These are phyloP conservation scores for Orientallactaga sibirica DNA, from an alignment of 2,797 vertebrate genomes.

Conservation along the genomic window DNA sequence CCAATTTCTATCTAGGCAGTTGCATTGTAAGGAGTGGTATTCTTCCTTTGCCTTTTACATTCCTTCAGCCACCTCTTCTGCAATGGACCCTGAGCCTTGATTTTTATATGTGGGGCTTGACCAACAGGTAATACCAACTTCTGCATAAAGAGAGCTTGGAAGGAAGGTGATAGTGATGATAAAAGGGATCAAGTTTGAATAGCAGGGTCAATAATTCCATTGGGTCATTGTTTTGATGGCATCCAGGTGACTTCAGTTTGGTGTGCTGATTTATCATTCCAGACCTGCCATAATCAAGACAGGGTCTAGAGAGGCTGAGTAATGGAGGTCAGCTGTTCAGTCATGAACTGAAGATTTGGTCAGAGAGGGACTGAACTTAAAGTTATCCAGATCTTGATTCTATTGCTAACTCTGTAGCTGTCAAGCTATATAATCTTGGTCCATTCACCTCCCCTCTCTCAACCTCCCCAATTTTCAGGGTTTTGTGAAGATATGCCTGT, in stretches of 20 bases:
- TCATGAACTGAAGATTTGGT: background rate
- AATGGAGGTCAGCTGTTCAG: background rate
- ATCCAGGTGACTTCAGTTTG: background rate
- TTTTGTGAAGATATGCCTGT: background rate
- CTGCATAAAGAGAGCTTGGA: background rate
- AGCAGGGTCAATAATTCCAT: background rate
- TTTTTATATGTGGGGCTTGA: background rate
- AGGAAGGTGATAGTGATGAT: background rate
- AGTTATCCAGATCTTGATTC: background rate
- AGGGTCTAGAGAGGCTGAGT: background rate
- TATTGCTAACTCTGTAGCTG: background rate
- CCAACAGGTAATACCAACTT: background rate
- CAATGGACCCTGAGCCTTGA: too few species aligned
- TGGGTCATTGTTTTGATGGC: background rate
- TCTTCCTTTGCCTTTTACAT: too few species aligned
- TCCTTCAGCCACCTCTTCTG: too few species aligned
- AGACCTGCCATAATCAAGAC: background rate
- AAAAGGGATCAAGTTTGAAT: accelerated
- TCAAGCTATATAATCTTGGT: background rate
- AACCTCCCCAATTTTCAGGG: background rate
- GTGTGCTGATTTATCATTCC: background rate
- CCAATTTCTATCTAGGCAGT: too few species aligned
- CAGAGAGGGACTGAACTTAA: background rate
- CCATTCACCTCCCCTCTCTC: background rate
- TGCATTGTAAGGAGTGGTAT: too few species aligned